Base-by-base conservation (phyloP, 2,888 invertebrate species). In the Aphidius colemani region DNA sequence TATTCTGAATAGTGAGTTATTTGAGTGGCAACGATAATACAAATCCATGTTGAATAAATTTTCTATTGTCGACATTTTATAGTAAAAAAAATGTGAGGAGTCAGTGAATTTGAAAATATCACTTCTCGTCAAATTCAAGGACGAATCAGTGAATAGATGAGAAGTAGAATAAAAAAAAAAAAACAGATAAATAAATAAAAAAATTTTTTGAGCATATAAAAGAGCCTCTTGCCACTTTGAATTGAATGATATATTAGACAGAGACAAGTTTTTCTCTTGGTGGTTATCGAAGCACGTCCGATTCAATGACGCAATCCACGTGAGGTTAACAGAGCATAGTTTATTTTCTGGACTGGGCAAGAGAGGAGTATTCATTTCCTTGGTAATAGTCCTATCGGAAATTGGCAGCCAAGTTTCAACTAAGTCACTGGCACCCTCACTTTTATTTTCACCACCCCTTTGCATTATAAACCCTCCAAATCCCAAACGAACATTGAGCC, bases 291-390 rank as follows among this genome's bases (percentile, higher is more conserved):
- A 49, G 48, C 55, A 61, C 55, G 53, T 61, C 55, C 53, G 61
- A 49, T 61, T 55, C 61, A 61, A 61, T 61, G 61, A 61, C 55
- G 8, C 55, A 55, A 55, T 18, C n/a, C 49, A 48, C 61, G 48
- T 55, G 40, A 41, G 48, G n/a, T 61, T 40, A 41, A 13, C 48
- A 41, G 48, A 48, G 49, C 40, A 41, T 10, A 30, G 8, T 48
- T 53, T n/a, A 45, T 11, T n/a, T 30, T 13, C 11, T 7, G 8
- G 45, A 30, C 30, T 9, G 13, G n/a, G 45, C 10, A 48, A 55
- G 48, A 55, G 53, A 61, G 41, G 9, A 53, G 6, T 18, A 55
- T 57, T 57, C 57, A 57, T 57, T 57, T 57, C 57, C 57, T 57
- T 39, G 46, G 46, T 57, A 46, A 57, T 57, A 57, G 57, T 57